Conservation (phyloP, 2,113 vertebrate genomes). For the Motacilla alba region DNA sequence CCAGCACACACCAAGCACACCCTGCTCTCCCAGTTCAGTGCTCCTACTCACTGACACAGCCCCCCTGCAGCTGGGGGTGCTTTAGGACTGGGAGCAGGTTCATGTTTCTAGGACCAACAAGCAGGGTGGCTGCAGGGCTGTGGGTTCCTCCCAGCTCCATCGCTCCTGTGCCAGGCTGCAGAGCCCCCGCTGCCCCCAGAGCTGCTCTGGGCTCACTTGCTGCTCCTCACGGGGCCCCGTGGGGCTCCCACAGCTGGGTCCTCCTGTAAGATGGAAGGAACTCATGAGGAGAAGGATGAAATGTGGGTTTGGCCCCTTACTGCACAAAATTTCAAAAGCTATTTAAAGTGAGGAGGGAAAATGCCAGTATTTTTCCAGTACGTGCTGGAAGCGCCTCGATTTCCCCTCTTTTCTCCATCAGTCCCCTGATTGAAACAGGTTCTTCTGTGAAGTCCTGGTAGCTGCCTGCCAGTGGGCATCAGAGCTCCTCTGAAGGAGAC, state of each 20-base stretch:
- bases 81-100: not conserved
- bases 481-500: not conserved
- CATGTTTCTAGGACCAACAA: rapidly evolving
- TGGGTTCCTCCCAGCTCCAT: not conserved
- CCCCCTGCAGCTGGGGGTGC: not conserved
- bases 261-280: not conserved
- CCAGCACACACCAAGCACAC: not conserved
- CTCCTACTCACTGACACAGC: not conserved
- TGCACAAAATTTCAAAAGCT: not conserved
- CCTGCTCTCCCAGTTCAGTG: not conserved
- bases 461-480: not conserved
- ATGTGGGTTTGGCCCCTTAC: not conserved
- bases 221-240: not conserved
- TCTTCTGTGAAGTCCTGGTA: not conserved
- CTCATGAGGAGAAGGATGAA: rapidly evolving
- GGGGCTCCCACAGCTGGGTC: not conserved
- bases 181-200: rapidly evolving
- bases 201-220: not conserved
- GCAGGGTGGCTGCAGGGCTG: not conserved
- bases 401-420: not conserved
- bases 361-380: not conserved
- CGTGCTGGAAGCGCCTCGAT: not conserved
- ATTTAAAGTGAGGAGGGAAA: not conserved
- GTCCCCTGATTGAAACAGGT: not conserved
- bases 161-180: not conserved